A percentile compares a stretch with the other conserved stretches of the same genome.
Evolutionary conservation across 53 echinoderm and acorn worm genomes (phyloP).

Genomic region (Arbacia lixula): DNA sequence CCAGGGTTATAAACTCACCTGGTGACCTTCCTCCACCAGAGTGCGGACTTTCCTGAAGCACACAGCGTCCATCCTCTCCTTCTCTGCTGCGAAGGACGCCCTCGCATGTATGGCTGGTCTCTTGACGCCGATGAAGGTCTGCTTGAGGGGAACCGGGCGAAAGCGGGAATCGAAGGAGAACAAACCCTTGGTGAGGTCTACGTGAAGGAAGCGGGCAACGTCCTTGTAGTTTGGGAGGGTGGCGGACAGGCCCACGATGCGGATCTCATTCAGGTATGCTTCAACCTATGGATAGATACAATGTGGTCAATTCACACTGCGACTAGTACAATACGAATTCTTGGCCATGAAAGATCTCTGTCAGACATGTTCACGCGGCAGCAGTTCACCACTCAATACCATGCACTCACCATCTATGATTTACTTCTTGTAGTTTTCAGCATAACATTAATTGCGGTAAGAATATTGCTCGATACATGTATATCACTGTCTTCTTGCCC

Average conservation of each 20-base stretch:
- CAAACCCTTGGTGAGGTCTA: conserved; percentile 80
- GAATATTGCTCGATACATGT: too few species aligned
- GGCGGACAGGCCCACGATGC: conserved; percentile 92
- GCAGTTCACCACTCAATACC: too few species aligned
- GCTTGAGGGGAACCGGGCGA: conserved; percentile 83
- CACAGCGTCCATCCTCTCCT: conserved; percentile 84
- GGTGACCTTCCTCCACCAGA: conserved; percentile 83
- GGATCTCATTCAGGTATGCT: conserved; percentile 86
- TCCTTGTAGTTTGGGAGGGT: conserved; percentile 97
- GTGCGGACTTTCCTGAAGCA: conserved; percentile 87
- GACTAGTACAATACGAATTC: too few species aligned
- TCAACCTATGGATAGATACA: too few species aligned
- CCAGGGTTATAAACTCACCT: conserved; percentile 81
- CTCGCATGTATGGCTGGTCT: neutral
- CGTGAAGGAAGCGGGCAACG: conserved; percentile 86
- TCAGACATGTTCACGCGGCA: too few species aligned
- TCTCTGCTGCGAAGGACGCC: conserved; percentile 10
- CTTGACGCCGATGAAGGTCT: conserved; percentile 91
- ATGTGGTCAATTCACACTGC: too few species aligned
- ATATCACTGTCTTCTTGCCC: too few species aligned
- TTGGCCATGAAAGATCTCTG: too few species aligned
- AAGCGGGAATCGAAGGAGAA: conserved; percentile 97
- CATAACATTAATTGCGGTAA: too few species aligned
- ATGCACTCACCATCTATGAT: too few species aligned
- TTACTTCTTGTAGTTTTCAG: too few species aligned